Evolutionary conservation across 2,888 invertebrate genomes (phyloP).

Genomic region (Yponomeuta cagnagella): DNA sequence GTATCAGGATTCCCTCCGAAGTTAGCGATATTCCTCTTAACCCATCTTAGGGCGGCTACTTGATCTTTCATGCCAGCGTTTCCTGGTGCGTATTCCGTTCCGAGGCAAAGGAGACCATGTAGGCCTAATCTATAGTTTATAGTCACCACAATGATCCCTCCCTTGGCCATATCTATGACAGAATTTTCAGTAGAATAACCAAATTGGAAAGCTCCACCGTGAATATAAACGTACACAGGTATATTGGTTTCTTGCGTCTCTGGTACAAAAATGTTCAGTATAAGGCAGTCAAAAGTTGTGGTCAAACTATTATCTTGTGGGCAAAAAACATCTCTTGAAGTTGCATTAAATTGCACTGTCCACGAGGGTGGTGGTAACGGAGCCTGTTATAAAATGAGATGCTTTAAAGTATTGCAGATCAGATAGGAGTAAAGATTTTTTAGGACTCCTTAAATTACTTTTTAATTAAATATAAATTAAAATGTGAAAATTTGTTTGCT

Average conservation of each 20-base stretch:
- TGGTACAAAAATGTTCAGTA: slow-evolving; percentile 16
- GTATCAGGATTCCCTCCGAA: slow-evolving; percentile 19
- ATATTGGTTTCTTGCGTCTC: slow-evolving; percentile 3
- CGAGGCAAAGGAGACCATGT: slow-evolving; percentile 18
- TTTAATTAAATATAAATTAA: too few species aligned
- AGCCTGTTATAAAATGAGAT: not conserved
- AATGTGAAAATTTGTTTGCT: too few species aligned
- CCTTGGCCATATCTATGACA: not conserved
- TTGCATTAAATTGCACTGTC: slow-evolving; percentile 14
- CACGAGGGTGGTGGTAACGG: not conserved
- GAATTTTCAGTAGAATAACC: not conserved
- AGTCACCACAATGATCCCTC: slow-evolving; percentile 14
- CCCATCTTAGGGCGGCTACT: slow-evolving; percentile 19
- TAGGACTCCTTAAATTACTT: not conserved
- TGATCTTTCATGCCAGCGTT: slow-evolving; percentile 21
- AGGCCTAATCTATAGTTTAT: slow-evolving; percentile 17
- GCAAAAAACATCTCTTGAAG: slow-evolving; percentile 12
- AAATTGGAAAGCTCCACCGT: slow-evolving; percentile 16
- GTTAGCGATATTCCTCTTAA: slow-evolving; percentile 17
- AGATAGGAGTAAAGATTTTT: not conserved
- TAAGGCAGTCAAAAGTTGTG: slow-evolving; percentile 11
- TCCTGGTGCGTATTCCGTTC: slow-evolving; percentile 18
- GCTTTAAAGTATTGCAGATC: not conserved
- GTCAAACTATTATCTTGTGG: not conserved
- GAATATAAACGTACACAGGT: slow-evolving; percentile 15